Base-by-base conservation (phyloP, 2,113 vertebrate species). In the Choloepus hoffmanni region DNA sequence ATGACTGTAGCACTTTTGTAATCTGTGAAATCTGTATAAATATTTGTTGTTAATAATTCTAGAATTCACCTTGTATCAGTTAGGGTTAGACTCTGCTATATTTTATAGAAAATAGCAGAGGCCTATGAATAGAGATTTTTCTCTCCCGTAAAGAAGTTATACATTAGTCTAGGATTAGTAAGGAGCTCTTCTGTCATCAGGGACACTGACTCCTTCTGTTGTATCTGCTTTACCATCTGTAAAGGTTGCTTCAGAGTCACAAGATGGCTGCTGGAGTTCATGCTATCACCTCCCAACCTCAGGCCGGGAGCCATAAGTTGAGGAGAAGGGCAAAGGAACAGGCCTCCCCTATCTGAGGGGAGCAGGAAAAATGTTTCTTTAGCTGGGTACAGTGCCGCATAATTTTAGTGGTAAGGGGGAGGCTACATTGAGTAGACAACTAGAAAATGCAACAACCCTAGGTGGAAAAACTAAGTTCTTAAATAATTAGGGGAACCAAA, bases 81-180 rank as follows among this genome's bases (percentile, higher is more conserved):
- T 79, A 91, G 60, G 67, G 58, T 90, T 92, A 88, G 63, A 81
- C 9, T 88, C 70, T 81, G 8, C 30, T 89, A 21, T 91, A 68
- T 85, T 92, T 93, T 83, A 63, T 73, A 94, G 82, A 55, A 93
- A 85, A 43, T 62, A 65, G 68, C n/a, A 89, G 45, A 89, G n/a
- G 79, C 30, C 73, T 85, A 50, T 28, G 40, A 36, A 30, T 88
- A 77, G 78, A 86, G 53, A 77, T 89, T 85, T 92, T 73, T 89
- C 15, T 89, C 13, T 87, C 26, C 65, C 5, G 85, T 43, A 36
- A 78, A 60, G 23, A 85, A 83, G 30, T 65, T 88, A 74, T 15
- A 26, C 82, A 82, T 26, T 92, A 40, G 53, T 76, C 33, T 40
- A 76, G 33, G n/a, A 60, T 26, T 82, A 16, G 4, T 78, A 26